phyloP scores from a whole-genome alignment of 2,797 vertebrate genomes.

The Rhynchonycteris naso region DNA sequence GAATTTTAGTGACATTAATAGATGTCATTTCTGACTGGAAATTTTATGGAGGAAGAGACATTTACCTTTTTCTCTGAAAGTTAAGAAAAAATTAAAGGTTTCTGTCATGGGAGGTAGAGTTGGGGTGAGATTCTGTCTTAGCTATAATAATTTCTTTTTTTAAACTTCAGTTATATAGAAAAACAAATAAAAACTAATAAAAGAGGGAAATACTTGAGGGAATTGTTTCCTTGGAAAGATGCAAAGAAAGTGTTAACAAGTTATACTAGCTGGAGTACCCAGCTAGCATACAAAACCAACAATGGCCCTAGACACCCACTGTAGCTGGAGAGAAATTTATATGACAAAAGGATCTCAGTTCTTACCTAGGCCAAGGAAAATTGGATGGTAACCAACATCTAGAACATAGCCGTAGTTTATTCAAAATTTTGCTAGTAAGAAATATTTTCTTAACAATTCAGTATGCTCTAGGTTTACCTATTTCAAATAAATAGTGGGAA shows the following conservation, averaged over 20 bases:
- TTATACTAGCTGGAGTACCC: neutral
- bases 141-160: neutral
- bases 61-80: constrained; percentile 55
- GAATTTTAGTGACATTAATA: constrained; percentile 59
- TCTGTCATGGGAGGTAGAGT: neutral
- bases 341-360: neutral
- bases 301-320: neutral
- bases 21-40: constrained; percentile 20
- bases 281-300: neutral
- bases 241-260: neutral
- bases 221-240: neutral
- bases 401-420: neutral
- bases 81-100: constrained; percentile 31
- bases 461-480: neutral
- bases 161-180: neutral
- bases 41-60: constrained; percentile 31
- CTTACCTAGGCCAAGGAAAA: neutral
- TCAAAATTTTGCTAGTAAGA: neutral
- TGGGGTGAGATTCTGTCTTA: neutral
- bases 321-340: neutral
- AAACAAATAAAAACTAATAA: constrained; percentile 28
- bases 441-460: constrained; percentile 39
- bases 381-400: neutral
- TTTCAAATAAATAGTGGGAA: neutral
- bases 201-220: neutral